A percentile compares a stretch with the other conserved stretches of the same genome.
Conservation (phyloP, 2,113 vertebrate genomes). For the Grus americana region DNA sequence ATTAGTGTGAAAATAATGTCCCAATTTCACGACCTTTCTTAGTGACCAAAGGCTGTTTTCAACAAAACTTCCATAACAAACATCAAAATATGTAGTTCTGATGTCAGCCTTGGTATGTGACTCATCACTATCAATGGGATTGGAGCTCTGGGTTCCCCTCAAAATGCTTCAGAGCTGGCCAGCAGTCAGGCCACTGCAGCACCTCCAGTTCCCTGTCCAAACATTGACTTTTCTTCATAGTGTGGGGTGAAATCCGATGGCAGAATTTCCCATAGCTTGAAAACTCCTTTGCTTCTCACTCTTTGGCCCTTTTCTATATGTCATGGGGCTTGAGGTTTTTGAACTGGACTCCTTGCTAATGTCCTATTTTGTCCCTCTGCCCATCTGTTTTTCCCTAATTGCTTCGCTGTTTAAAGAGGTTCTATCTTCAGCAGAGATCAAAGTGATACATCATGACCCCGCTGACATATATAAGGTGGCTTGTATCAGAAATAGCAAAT, state of each 20-base stretch:
- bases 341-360: background rate
- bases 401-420: background rate
- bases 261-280: background rate
- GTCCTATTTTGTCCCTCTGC: background rate
- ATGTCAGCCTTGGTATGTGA: rapidly evolving
- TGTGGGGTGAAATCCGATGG: background rate
- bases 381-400: background rate
- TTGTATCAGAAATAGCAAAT: background rate
- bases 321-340: background rate
- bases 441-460: background rate
- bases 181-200: background rate
- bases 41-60: background rate
- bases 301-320: rapidly evolving
- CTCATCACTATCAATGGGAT: background rate
- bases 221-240: background rate
- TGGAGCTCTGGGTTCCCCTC: rapidly evolving
- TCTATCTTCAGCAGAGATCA: background rate
- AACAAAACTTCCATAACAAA: background rate
- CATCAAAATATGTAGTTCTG: background rate
- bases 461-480: background rate
- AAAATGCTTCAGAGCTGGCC: background rate
- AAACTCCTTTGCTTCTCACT: background rate
- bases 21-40: background rate
- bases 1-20: background rate
- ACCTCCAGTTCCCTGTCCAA: background rate